phyloP scores from a whole-genome alignment of 2,888 invertebrate species.

The Drosophila setosimentum region DNA sequence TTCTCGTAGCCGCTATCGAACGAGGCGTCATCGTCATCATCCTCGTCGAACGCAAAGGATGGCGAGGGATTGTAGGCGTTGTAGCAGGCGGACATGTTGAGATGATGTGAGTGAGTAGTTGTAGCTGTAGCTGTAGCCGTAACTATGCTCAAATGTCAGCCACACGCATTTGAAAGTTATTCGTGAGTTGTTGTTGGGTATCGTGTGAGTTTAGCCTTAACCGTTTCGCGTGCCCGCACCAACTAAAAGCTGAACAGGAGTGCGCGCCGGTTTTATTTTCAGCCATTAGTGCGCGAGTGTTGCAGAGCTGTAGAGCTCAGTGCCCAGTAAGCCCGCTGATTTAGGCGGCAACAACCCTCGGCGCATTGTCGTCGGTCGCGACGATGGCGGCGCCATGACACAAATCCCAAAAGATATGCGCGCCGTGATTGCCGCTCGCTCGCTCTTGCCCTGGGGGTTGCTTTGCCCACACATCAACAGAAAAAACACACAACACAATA shows the following conservation, averaged over 20 bases:
- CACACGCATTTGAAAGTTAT: conserved; percentile 43
- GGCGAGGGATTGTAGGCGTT: conserved; percentile 69
- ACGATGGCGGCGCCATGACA: conserved; percentile 82
- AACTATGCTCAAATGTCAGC: conserved; percentile 18
- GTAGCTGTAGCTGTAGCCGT: conserved; percentile 18
- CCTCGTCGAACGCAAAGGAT: conserved; percentile 84
- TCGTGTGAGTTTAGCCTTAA: conserved; percentile 56
- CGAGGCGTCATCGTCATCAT: conserved; percentile 87
- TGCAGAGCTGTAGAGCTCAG: conserved; percentile 24
- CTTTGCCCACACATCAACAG: conserved; percentile 49
- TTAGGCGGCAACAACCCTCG: conserved; percentile 81
- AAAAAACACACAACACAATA: conserved; percentile 10
- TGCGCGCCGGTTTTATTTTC: conserved; percentile 82
- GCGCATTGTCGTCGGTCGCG: conserved; percentile 82
- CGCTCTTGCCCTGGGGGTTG: conserved; percentile 75
- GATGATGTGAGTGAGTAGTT: conserved; percentile 1
- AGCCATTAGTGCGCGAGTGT: conserved; percentile 64
- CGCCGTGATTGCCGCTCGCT: conserved; percentile 71
- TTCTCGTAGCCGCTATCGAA: conserved; percentile 93
- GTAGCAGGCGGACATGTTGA: conserved; percentile 83
- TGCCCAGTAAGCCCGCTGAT: conserved; percentile 74
- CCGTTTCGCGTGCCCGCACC: conserved; percentile 82
- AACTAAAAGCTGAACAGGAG: conserved; percentile 82
- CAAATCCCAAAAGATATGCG: conserved; percentile 79
- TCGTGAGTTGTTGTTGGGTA: conserved; percentile 14